phyloP scores from a whole-genome alignment of 2,113 vertebrate species.

The human (Homo sapiens) region GRCh38 chr1:115283501-115284000 shows the following conservation, averaged over 20 bases:
- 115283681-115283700: neutral
- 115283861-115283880: constrained; percentile 36
- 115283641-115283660: constrained; percentile 1
- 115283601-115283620: constrained; percentile 34
- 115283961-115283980: neutral
- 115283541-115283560: neutral
- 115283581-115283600: neutral
- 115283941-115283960: neutral
- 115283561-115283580: constrained; percentile 37
- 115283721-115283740: neutral
- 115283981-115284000: neutral
- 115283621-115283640: constrained; percentile 43
- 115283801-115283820: constrained; percentile 50
- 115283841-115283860: neutral
- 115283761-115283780: neutral
- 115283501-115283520: neutral
- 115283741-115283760: neutral
- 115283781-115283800: neutral
- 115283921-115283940: neutral
- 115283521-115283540: neutral
- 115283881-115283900: neutral
- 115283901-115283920: constrained; percentile 24
- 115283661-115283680: constrained; percentile 10
- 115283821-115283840: constrained; percentile 17
- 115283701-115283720: neutral